Evolutionary conservation across 2,797 vertebrate species (phyloP), one percentile per base, ranked within the genome.

Genomic region (Luscinia megarhynchos): DNA sequence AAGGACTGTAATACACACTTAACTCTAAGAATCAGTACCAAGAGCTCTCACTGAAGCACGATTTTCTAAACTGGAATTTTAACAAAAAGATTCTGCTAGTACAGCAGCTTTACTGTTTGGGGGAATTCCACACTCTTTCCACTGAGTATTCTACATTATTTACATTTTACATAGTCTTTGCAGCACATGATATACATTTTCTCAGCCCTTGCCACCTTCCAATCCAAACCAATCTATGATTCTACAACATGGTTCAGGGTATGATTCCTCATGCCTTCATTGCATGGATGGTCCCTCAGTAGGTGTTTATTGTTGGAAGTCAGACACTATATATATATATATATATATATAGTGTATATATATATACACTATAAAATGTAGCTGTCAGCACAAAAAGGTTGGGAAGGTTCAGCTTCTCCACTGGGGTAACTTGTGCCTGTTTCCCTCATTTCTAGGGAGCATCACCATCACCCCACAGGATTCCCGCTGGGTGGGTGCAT

Each of bases 401-500:
- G 15, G 48, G 40, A 79, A 50, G 11, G 18, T 54, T 75, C 63
- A 36, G 2, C 17, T 68, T 58, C 32, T 54, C 58, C 27, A 6
- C 32, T 61, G 48, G 41, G 8, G 10, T 91, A 43, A 94, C 45
- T 46, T 53, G 2, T n/a, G 45, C 54, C 40, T 89, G 51, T 93
- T 79, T 81, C n/a, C 22, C 53, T 88, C 92, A 61, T 63, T 94
- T 97, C 43, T 87, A 99, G 99, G 98, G n/a, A 98, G 89, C 48
- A 97, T 99, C 92, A 98, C 97, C 64, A 98, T 99, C 93, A 98
- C 98, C 21, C 98, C 98, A 10, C 97, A 97, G 41, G 99, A 99
- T 57, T 97, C 99, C 30, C 99, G 99, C 43, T 99, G 99, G 99
- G 99, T 99, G 91, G 99, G 99, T 24, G 99, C 99, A 1, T 99